Evolutionary conservation across 2,888 invertebrate genomes (phyloP).

Genomic region (Orthonychiurus folsomi): DNA sequence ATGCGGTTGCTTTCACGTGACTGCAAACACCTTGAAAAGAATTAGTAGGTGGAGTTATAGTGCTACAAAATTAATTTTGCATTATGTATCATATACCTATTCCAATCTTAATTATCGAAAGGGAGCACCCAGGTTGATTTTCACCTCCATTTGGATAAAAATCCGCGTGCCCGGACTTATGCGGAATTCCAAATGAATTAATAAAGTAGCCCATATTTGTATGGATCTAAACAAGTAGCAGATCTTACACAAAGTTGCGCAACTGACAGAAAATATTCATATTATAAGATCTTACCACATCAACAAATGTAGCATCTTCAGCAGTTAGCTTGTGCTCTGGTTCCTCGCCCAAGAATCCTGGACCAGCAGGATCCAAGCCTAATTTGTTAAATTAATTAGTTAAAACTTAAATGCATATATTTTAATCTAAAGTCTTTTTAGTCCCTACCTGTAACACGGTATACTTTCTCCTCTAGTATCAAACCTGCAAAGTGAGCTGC

Average conservation of each 20-base stretch:
- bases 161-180: slow-evolving; percentile 5
- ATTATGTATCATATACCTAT: neutral
- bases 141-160: slow-evolving; percentile 13
- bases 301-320: slow-evolving; percentile 11
- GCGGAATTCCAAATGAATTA: slow-evolving; percentile 1
- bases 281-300: slow-evolving; percentile 1
- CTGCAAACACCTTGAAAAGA: slow-evolving; percentile 11
- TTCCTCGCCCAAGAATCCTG: neutral
- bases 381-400: neutral
- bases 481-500: neutral
- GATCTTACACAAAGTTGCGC: no score
- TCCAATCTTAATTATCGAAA: neutral
- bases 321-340: neutral
- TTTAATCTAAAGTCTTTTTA: neutral
- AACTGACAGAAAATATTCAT: no score
- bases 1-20: slow-evolving; percentile 17
- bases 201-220: neutral
- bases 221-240: neutral
- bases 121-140: slow-evolving; percentile 8
- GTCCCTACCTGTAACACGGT: neutral
- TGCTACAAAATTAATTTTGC: neutral
- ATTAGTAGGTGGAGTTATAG: neutral
- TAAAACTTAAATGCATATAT: neutral
- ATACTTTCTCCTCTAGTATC: neutral
- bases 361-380: slow-evolving; percentile 13